phyloP scores from a whole-genome alignment of 1,140 invertebrate genomes.

The Bombus soroeensis region DNA sequence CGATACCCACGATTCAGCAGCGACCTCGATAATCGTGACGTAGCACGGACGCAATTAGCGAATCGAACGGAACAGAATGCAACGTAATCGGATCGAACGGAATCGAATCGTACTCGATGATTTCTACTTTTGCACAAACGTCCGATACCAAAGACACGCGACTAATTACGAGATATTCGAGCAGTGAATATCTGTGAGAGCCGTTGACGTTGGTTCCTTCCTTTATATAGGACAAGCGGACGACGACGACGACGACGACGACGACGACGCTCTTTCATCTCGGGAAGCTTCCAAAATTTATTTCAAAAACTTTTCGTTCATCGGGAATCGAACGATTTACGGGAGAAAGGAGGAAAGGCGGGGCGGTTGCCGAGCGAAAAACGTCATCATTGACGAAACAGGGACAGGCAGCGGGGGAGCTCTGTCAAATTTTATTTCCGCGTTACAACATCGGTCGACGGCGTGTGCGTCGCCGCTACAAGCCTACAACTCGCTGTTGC shows the following conservation, averaged over 20 bases:
- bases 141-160: neutral
- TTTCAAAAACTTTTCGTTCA: neutral
- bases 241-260: too few species aligned
- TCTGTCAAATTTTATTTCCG: constrained; percentile 4
- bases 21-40: constrained; percentile 3
- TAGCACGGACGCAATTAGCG: neutral
- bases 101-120: neutral
- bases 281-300: neutral
- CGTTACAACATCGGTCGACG: neutral
- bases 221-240: neutral
- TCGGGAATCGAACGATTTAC: neutral
- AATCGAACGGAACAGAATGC: neutral
- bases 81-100: neutral
- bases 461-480: too few species aligned
- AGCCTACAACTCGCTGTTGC: neutral
- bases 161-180: constrained; percentile 39
- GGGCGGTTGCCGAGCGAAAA: neutral
- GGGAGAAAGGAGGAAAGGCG: neutral
- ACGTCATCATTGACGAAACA: neutral
- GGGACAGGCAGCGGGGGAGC: too few species aligned
- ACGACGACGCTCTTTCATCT: constrained; percentile 6
- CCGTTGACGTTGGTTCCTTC: neutral
- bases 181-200: neutral
- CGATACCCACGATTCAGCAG: neutral
- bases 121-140: constrained; percentile 8